Base-by-base conservation (phyloP, 2,888 invertebrate species). In the Aricia artaxerxes region DNA sequence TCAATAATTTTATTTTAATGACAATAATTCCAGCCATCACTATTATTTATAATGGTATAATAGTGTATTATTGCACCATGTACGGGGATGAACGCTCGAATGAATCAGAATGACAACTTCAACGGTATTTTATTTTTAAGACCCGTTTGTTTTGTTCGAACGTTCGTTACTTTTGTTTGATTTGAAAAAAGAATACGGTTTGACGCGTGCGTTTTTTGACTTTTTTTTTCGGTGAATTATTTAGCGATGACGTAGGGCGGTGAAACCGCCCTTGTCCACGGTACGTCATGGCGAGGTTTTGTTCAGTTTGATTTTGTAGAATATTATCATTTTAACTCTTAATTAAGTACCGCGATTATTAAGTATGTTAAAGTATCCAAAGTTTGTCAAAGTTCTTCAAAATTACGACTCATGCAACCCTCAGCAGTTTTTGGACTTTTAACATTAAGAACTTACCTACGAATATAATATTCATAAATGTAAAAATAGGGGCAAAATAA, bases 61-160 rank as follows among this genome's bases (percentile, higher is more conserved):
- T 90, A 88, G 87, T 88, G 87, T 88, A 89, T 88, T 91, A 91
- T 90, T 90, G 84, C 84, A 86, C 83, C 85, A 85, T 87, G 88
- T 89, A 90, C 91, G 90, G 92, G 92, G 92, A 92, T 91, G 90
- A 90, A 93, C 92, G 94, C 93, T 91, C 87, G 88, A 91, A 76
- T 92, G 93, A 87, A 81, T 91, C 88, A 88, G 91, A 93, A 94
- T 92, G 92, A 92, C 87, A 92, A 89, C 85, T 83, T 81, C 82
- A 85, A 84, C 84, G 84, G 83, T 81, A 82, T 83, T 83, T 83
- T 84, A 83, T 84, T 82, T 61, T 83, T 83, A 80, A 82, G 81
- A 76, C 77, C 81, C 81, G 81, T 83, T 78, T 82, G 80, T 81
- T 82, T 80, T 81, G 81, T 83, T 81, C 77, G 80, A 83, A 83